Evolutionary conservation across 1,140 invertebrate species (phyloP).

Genomic region (Rhagoletis zephyria): DNA sequence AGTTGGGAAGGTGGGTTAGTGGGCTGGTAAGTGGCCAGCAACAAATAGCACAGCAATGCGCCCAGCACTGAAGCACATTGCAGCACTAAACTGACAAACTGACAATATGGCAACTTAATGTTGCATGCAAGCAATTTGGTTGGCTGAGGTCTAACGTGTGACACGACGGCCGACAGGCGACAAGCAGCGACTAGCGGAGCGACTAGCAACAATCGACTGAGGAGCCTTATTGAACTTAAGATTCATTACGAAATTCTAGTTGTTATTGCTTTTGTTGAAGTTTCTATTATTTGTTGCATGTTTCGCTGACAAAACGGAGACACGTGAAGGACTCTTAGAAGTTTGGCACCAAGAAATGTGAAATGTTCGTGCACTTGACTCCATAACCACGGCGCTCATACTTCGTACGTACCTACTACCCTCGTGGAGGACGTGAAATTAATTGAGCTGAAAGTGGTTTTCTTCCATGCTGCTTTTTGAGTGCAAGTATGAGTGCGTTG

Average conservation of each 20-base stretch:
- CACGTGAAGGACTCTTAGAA: conserved; percentile 5
- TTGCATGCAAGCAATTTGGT: conserved; percentile 45
- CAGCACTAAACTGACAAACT: conserved; percentile 35
- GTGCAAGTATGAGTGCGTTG: too few relatives aligned
- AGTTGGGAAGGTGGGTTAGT: background rate
- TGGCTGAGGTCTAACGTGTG: conserved; percentile 42
- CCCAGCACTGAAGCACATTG: background rate
- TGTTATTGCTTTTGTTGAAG: conserved; percentile 17
- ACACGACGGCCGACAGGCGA: conserved; percentile 22
- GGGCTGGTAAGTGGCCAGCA: background rate
- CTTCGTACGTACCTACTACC: background rate
- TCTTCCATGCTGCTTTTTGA: background rate
- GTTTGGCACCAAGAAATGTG: background rate
- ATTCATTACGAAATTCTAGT: conserved; percentile 30
- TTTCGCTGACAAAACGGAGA: background rate
- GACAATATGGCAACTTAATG: conserved; percentile 49
- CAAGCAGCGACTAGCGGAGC: background rate
- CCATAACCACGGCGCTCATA: background rate
- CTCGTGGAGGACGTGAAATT: background rate
- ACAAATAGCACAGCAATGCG: background rate
- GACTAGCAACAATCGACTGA: background rate
- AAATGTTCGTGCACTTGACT: background rate
- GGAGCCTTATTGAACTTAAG: conserved; percentile 34
- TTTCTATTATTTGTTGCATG: conserved; percentile 50
- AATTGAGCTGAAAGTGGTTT: background rate